Evolutionary conservation across 1,140 invertebrate species (phyloP), one percentile per base, ranked within the genome.

Genomic region (Drosophila kikkawai): DNA sequence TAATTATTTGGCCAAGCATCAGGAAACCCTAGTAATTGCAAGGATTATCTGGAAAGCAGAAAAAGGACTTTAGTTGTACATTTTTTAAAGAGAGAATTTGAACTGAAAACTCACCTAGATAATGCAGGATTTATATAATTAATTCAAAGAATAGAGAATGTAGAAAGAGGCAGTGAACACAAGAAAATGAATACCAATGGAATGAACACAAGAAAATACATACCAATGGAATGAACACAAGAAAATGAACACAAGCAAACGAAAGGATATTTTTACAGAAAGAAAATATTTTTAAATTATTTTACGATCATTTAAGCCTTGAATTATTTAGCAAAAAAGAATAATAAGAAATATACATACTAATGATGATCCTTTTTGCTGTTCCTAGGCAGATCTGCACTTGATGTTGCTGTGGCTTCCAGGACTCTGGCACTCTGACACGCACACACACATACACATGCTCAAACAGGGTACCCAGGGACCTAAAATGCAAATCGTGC

Each of bases 401-500:
- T 37, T 41, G 60, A 57, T 22, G 39, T n/a, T 41, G 12, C n/a
- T 17, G 50, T 11, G 15, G 13, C 13, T n/a, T 9, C 26, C 5
- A 60, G 55, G 26, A 39, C 32, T 57, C 36, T 50, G 42, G 60
- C 41, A 47, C 65, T 48, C 32, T 32, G 42, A 60, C 58, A 50
- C 58, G 58, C 58, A 60, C 58, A 50, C 58, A 42, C 58, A 15
- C 56, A 57, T 22, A 19, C 36, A 58, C 17, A 34, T 34, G 39
- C 39, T n/a, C 29, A 12, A 48, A 3, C 45, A 3, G 15, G 45
- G 44, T 12, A 47, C 1, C 36, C n/a, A n/a, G 63, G 56, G 36
- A 39, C 59, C 53, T 48, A 65, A 81, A 81, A 85, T 85, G 82
- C 78, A 85, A 85, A 85, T 85, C 82, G 82, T 85, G 82, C 82